Conservation (phyloP, 2,113 vertebrate species). For the Thamnaconus septentrionalis region DNA sequence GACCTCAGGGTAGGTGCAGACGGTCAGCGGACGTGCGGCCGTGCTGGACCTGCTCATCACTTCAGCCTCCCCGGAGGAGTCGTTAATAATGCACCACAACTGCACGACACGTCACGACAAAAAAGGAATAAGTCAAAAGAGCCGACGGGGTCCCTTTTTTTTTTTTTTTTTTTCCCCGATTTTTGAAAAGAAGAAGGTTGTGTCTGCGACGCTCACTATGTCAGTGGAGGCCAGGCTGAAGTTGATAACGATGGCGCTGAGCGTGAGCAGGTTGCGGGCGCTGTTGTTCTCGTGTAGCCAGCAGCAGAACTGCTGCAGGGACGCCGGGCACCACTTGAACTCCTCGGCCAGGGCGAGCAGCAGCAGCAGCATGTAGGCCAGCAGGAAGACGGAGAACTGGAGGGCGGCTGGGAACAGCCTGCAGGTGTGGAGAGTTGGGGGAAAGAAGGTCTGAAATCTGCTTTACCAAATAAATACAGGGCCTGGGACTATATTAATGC, state of each 20-base stretch:
- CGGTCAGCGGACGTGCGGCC: conserved; percentile 53
- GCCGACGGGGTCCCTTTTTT: background rate
- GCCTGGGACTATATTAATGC: no score
- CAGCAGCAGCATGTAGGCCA: conserved; percentile 86
- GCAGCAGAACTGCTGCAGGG: conserved; percentile 89
- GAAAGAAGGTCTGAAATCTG: background rate
- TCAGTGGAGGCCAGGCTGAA: conserved; percentile 88
- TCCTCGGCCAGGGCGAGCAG: conserved; percentile 90
- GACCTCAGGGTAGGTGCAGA: conserved; percentile 93
- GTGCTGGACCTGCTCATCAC: conserved; percentile 62
- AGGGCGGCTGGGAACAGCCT: conserved; percentile 84
- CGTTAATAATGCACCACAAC: conserved; percentile 88
- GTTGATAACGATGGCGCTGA: conserved; percentile 89
- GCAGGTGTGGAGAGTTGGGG: background rate
- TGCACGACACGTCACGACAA: no score
- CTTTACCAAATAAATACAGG: no score
- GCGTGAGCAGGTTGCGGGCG: conserved; percentile 89
- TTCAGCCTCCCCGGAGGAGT: conserved; percentile 79
- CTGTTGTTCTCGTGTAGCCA: conserved; percentile 96
- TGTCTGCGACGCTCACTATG: conserved; percentile 81
- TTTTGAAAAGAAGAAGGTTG: no score
- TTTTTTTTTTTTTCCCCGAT: no score
- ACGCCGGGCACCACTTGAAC: conserved; percentile 84
- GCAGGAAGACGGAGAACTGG: conserved; percentile 87
- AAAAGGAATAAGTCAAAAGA: conserved; percentile 1